phyloP scores from a whole-genome alignment of 2,888 invertebrate species.

The Aproaerema taeniolella region DNA sequence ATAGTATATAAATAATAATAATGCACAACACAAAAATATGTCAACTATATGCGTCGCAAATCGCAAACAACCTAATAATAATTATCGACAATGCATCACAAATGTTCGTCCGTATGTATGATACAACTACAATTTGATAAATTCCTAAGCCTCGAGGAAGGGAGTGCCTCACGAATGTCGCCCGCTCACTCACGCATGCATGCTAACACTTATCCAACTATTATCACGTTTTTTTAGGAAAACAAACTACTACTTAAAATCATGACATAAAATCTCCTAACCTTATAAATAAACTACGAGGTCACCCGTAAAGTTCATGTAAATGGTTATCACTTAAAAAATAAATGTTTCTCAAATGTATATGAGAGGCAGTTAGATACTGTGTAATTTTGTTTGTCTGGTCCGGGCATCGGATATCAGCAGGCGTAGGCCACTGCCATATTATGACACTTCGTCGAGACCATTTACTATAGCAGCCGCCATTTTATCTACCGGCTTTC shows the following conservation, averaged over 20 bases:
- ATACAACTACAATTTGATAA: slow-evolving; percentile 43
- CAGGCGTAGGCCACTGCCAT: too few relatives aligned
- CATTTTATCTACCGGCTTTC: too few relatives aligned
- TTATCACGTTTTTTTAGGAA: slow-evolving; percentile 72
- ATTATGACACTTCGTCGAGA: too few relatives aligned
- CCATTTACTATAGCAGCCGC: too few relatives aligned
- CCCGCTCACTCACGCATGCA: slow-evolving; percentile 54
- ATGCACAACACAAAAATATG: slow-evolving; percentile 51
- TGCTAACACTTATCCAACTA: slow-evolving; percentile 68
- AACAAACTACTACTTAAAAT: slow-evolving; percentile 61
- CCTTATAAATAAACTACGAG: slow-evolving; percentile 72
- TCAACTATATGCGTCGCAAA: slow-evolving; percentile 40
- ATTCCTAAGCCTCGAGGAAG: slow-evolving; percentile 59
- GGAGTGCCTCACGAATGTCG: slow-evolving; percentile 71
- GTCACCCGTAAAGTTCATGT: slow-evolving; percentile 56
- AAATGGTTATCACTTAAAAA: slow-evolving; percentile 63
- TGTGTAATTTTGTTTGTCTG: slow-evolving; percentile 34
- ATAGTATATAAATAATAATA: slow-evolving; percentile 24
- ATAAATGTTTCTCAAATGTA: slow-evolving; percentile 47
- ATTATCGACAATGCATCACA: slow-evolving; percentile 56
- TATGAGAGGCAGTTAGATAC: slow-evolving; percentile 35
- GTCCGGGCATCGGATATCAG: slow-evolving; percentile 48
- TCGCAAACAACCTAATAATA: slow-evolving; percentile 44
- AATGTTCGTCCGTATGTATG: slow-evolving; percentile 50
- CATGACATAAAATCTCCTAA: slow-evolving; percentile 67